Evolutionary conservation across 2,888 invertebrate genomes (phyloP).

Genomic region (Diplazon laetatorius): DNA sequence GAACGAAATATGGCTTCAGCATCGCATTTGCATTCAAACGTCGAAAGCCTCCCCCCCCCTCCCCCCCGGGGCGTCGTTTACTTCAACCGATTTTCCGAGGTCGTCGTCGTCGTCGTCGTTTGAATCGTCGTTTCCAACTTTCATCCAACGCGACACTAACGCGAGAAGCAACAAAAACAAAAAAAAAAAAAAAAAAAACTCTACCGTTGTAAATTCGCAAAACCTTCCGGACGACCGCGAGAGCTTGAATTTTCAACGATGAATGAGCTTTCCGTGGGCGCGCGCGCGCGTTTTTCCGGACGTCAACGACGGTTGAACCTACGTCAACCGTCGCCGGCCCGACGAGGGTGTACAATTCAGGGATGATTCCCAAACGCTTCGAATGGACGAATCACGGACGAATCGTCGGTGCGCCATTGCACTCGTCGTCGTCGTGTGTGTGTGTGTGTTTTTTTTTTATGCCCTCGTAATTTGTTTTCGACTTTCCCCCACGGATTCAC

Average conservation of each 20-base stretch:
- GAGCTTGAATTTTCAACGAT: background rate
- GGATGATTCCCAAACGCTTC: background rate
- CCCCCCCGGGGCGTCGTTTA: background rate
- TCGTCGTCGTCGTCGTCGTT: too few relatives aligned
- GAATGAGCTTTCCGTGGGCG: conserved; percentile 9
- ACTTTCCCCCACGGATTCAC: background rate
- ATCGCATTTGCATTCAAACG: conserved; percentile 31
- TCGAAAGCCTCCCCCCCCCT: too few relatives aligned
- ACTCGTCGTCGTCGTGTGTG: background rate
- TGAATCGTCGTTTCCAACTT: conserved; percentile 22
- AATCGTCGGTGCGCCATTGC: background rate
- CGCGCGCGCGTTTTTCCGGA: background rate
- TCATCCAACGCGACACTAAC: background rate
- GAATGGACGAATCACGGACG: background rate
- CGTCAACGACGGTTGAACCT: background rate
- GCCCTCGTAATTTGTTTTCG: conserved; percentile 1
- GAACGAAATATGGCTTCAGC: background rate
- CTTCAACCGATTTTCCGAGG: background rate
- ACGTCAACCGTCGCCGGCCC: background rate
- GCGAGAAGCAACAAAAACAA: conserved; percentile 11
- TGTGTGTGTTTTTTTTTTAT: too few relatives aligned
- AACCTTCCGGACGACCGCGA: background rate
- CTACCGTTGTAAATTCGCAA: background rate
- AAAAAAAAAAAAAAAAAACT: background rate
- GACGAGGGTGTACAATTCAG: background rate